Conservation (phyloP, 2,888 invertebrate species). For the Eupeodes luniger region DNA sequence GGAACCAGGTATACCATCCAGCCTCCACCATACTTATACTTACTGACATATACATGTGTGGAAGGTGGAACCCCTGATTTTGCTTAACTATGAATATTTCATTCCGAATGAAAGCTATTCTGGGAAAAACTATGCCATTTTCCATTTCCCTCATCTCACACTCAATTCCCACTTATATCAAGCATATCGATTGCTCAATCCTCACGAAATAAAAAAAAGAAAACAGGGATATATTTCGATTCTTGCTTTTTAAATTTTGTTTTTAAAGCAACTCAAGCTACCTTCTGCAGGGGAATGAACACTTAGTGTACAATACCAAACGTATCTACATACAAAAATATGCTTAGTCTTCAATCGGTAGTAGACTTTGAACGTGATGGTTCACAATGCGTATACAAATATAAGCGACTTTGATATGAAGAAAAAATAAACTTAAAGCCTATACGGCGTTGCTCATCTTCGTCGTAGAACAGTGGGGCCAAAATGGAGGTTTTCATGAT, state of each 20-base stretch:
- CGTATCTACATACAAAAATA: too few relatives aligned
- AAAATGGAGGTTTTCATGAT: too few relatives aligned
- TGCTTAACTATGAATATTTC: slow-evolving; percentile 27
- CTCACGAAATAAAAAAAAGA: background rate
- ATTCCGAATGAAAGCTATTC: slow-evolving; percentile 34
- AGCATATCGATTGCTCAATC: slow-evolving; percentile 40
- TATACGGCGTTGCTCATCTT: too few relatives aligned
- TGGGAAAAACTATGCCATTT: background rate
- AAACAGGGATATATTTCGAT: background rate
- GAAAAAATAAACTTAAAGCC: too few relatives aligned
- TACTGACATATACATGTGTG: background rate
- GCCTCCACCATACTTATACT: background rate
- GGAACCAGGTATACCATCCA: background rate
- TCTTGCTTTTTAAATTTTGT: background rate
- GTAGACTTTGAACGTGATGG: too few relatives aligned
- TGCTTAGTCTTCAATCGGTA: too few relatives aligned
- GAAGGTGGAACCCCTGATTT: background rate
- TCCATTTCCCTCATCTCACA: background rate
- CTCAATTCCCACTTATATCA: slow-evolving; percentile 10
- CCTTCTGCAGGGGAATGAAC: too few relatives aligned
- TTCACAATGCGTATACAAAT: too few relatives aligned
- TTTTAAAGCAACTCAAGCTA: slow-evolving; percentile 1
- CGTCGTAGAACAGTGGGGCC: too few relatives aligned
- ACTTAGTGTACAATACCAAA: too few relatives aligned
- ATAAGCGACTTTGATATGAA: too few relatives aligned